Evolutionary conservation across 2,888 invertebrate genomes (phyloP), one percentile per base, ranked within the genome.

Genomic region (Epinotia brunnichana): DNA sequence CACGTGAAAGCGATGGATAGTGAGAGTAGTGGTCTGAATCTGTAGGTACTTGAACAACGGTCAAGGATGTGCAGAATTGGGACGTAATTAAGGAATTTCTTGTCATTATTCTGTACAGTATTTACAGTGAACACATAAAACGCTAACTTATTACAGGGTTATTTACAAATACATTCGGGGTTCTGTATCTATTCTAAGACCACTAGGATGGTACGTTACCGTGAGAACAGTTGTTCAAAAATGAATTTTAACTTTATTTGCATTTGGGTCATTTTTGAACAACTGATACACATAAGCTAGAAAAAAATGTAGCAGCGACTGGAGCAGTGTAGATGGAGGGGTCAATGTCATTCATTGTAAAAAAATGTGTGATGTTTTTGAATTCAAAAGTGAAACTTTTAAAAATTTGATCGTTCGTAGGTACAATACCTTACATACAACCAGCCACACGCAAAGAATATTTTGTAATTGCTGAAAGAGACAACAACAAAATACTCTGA

Each of bases 401-500:
- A 87, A 85, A 85, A 87, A 82, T 79, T 82, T 80, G 79, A 83
- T 83, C 82, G 81, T 81, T 77, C 71, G 67, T 85, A 85, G 88
- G 92, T 94, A 94, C 94, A 94, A 94, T 96, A 96, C 96, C 96
- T 96, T 95, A 96, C 95, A 94, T 96, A 96, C 92, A 96, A 96
- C 96, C 96, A 96, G 95, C 96, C 96, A 95, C 96, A 96, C 94
- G 95, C 96, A 96, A 96, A 96, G 95, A 95, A 96, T 95, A 96
- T 95, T 95, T 95, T 95, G 95, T 95, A 95, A 94, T 95, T 95
- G 94, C 95, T 95, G 95, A 95, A 95, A 95, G 94, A 92, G 85
- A 93, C 90, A 93, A 93, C 84, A 92, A 93, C 92, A 92, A 93
- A 93, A 92, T 91, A 94, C 90, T 90, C 91, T 90, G 86, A 91